A percentile compares a stretch with the other conserved stretches of the same genome.
These are phyloP conservation scores for Mionectes macconnelli DNA, from an alignment of 2,113 vertebrate species.

Conservation along the genomic window DNA sequence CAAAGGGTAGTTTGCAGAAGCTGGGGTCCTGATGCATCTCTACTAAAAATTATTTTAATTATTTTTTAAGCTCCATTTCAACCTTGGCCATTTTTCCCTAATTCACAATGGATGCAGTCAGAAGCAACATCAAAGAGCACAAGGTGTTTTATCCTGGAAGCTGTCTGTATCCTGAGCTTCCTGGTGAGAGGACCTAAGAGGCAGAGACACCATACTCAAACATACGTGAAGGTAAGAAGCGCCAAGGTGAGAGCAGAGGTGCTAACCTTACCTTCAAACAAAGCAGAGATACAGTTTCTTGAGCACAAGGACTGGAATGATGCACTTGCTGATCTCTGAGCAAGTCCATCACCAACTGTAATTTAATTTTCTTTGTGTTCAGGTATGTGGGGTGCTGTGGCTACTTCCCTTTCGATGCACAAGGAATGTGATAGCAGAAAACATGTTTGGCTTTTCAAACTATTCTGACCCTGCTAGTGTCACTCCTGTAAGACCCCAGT, in stretches of 20 bases:
- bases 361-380: background rate
- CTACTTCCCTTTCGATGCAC: background rate
- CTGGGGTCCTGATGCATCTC: background rate
- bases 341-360: background rate
- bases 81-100: background rate
- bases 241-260: background rate
- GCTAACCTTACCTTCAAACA: background rate
- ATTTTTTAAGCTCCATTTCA: background rate
- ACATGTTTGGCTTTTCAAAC: background rate
- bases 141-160: background rate
- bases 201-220: background rate
- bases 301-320: background rate
- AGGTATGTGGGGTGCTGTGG: background rate
- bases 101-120: background rate
- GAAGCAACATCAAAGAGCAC: background rate
- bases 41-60: background rate
- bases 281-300: background rate
- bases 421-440: background rate
- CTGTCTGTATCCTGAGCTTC: background rate
- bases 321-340: background rate
- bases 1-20: background rate
- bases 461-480: background rate
- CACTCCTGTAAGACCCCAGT: background rate
- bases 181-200: background rate
- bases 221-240: background rate